Evolutionary conservation across 2,888 invertebrate genomes (phyloP).

Genomic region (Andrena dorsata): DNA sequence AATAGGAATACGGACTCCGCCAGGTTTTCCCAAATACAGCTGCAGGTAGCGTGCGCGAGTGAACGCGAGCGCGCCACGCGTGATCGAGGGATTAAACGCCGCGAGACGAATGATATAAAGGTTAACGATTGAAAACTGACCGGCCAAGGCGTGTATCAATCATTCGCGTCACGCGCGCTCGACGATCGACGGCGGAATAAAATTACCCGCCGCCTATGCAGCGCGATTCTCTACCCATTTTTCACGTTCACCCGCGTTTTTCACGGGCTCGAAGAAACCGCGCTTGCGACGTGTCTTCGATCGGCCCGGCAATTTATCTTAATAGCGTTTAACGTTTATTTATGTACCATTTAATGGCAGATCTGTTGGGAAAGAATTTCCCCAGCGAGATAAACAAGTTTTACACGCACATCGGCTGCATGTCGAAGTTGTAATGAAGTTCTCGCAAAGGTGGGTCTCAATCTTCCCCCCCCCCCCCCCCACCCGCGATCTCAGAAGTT

Average conservation of each 20-base stretch:
- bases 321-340: slow-evolving; percentile 41
- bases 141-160: slow-evolving; percentile 76
- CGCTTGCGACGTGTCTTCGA: slow-evolving; percentile 18
- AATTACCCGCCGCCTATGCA: slow-evolving; percentile 32
- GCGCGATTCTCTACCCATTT: slow-evolving; percentile 48
- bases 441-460: slow-evolving; percentile 17
- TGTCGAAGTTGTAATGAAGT: slow-evolving; percentile 22
- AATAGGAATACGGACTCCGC: slow-evolving; percentile 29
- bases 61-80: slow-evolving; percentile 28
- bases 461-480: not conserved
- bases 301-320: slow-evolving; percentile 42
- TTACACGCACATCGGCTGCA: not conserved
- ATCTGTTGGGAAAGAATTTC: slow-evolving; percentile 29
- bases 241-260: slow-evolving; percentile 42
- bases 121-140: slow-evolving; percentile 78
- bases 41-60: not conserved
- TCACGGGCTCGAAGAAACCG: slow-evolving; percentile 17
- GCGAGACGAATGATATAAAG: slow-evolving; percentile 64
- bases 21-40: slow-evolving; percentile 27
- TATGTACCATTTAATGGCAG: slow-evolving; percentile 44
- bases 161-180: slow-evolving; percentile 62
- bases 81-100: slow-evolving; percentile 42
- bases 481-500: not conserved
- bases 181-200: slow-evolving; percentile 33
- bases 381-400: slow-evolving; percentile 40